Evolutionary conservation across 1,140 invertebrate species (phyloP).

Genomic region (Pissodes strobi): DNA sequence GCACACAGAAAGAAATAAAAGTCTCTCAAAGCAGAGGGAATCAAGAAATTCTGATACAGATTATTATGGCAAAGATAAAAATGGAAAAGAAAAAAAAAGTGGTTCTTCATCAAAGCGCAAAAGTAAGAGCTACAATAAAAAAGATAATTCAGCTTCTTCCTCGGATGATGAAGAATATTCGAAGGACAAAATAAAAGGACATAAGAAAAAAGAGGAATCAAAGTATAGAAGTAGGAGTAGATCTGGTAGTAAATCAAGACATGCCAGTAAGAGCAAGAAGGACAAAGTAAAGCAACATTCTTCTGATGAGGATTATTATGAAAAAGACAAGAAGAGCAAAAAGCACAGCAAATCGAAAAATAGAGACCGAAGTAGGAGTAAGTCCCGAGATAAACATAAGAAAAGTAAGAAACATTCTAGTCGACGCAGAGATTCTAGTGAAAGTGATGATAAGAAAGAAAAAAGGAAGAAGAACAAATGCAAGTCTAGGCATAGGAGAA

Average conservation of each 20-base stretch:
- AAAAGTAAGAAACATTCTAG: constrained; percentile 7
- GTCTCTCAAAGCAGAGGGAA: too few relatives aligned
- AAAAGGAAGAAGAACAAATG: constrained; percentile 22
- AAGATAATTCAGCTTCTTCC: too few relatives aligned
- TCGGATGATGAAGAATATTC: constrained; percentile 1
- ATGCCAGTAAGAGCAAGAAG: background rate
- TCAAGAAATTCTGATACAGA: too few relatives aligned
- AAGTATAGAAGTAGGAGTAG: constrained; percentile 21
- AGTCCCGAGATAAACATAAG: constrained; percentile 6
- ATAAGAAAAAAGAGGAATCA: constrained; percentile 3
- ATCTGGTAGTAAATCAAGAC: background rate
- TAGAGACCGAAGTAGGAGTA: constrained; percentile 12
- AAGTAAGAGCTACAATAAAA: too few relatives aligned
- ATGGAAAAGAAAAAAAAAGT: background rate
- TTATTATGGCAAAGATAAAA: background rate
- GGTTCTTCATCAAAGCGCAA: background rate
- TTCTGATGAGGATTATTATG: background rate
- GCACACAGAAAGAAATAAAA: too few relatives aligned
- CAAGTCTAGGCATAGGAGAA: constrained; percentile 28
- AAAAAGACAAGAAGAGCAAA: constrained; percentile 1
- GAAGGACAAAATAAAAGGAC: constrained; percentile 5
- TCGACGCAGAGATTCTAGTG: constrained; percentile 7
- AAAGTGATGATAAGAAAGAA: constrained; percentile 12
- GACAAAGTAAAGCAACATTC: background rate
- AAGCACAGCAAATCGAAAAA: constrained; percentile 11